Conservation (phyloP, 2,797 vertebrate species). For the Vireo griseus region DNA sequence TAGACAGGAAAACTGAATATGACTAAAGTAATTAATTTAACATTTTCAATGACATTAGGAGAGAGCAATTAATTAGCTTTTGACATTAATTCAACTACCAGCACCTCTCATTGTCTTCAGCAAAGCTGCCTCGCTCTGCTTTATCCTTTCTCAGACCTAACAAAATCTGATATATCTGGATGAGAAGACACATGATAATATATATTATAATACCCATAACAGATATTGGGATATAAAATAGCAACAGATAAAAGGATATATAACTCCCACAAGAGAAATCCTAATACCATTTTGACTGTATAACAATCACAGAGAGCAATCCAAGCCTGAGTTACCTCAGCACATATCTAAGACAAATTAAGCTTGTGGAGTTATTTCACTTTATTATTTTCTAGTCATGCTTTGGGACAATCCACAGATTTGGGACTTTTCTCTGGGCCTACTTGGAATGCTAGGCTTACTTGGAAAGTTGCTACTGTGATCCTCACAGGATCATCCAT, state of each 20-base stretch:
- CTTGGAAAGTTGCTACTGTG: neutral
- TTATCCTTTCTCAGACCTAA: conserved; percentile 31
- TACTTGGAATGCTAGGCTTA: neutral
- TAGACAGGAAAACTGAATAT: conserved; percentile 34
- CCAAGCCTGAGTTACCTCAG: neutral
- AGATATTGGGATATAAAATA: neutral
- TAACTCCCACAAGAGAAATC: neutral
- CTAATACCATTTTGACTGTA: neutral
- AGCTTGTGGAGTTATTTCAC: neutral
- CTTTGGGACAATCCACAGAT: neutral
- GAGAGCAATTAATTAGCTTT: conserved; percentile 68
- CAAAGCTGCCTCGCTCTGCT: conserved; percentile 28
- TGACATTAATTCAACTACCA: conserved; percentile 51
- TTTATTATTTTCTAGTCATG: neutral
- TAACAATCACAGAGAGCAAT: neutral
- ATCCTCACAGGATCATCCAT: neutral
- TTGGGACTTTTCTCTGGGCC: neutral
- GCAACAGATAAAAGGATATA: neutral
- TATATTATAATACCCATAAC: neutral
- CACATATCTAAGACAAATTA: neutral
- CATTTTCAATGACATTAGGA: conserved; percentile 64
- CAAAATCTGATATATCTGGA: neutral
- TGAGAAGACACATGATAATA: neutral
- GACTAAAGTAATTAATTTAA: conserved; percentile 61
- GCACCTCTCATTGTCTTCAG: conserved; percentile 51